Conservation (phyloP, 2,113 vertebrate genomes). For the Alligator sinensis region DNA sequence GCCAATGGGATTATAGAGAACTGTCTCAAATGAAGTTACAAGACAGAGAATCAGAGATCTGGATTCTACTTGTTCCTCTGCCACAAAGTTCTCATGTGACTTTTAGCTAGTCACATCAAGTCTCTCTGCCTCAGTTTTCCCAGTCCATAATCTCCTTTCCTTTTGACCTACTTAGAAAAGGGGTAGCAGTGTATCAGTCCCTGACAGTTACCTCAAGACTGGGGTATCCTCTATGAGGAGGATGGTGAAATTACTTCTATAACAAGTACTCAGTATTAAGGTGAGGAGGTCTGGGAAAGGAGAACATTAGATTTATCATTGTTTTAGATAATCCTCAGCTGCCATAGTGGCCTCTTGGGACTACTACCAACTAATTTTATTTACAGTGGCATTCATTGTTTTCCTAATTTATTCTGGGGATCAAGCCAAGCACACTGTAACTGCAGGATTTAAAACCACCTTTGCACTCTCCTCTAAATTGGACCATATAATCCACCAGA, state of each 20-base stretch:
- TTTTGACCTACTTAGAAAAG: neutral
- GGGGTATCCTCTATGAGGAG: neutral
- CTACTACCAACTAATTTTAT: neutral
- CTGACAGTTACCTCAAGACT: neutral
- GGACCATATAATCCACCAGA: neutral
- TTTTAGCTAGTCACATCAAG: neutral
- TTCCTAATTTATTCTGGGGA: neutral
- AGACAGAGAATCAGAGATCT: neutral
- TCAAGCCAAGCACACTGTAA: neutral
- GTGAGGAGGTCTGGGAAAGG: neutral
- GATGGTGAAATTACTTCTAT: neutral
- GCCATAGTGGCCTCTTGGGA: neutral
- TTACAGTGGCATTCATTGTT: neutral
- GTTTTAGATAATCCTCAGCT: neutral
- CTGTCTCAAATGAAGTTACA: neutral
- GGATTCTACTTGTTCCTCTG: neutral
- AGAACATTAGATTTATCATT: neutral
- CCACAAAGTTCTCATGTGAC: neutral
- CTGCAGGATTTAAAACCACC: neutral
- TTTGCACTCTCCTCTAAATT: neutral
- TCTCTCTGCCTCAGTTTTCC: neutral
- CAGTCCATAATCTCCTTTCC: neutral
- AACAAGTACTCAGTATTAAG: neutral
- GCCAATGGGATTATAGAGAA: accelerated
- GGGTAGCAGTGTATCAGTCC: neutral